Conservation (phyloP, 2,113 vertebrate species). For the Uropsilus gracilis region DNA sequence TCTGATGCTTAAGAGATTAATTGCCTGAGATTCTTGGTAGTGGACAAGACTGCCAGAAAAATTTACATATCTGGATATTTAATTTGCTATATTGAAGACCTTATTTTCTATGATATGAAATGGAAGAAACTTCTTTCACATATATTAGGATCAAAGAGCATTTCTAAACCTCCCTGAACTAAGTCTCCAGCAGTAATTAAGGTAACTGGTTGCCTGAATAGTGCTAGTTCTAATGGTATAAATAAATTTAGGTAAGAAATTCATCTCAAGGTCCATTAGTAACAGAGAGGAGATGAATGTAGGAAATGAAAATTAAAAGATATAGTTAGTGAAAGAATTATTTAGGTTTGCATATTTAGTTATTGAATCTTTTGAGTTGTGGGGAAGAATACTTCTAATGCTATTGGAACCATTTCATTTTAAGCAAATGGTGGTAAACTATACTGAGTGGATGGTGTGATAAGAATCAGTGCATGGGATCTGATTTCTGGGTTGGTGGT, state of each 20-base stretch:
- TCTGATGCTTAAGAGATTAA: conserved; percentile 12
- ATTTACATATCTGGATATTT: background rate
- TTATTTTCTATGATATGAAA: conserved; percentile 29
- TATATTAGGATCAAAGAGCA: background rate
- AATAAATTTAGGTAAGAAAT: conserved; percentile 58
- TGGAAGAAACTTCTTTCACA: background rate
- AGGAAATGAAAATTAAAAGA: conserved; percentile 62
- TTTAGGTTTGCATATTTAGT: conserved; percentile 30
- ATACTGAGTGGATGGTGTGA: background rate
- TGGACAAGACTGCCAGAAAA: conserved; percentile 28
- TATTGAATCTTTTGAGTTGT: conserved; percentile 44
- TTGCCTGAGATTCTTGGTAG: conserved; percentile 32
- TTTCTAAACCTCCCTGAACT: conserved; percentile 58
- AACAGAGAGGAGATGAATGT: conserved; percentile 52
- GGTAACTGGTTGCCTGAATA: conserved; percentile 11
- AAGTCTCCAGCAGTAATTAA: conserved; percentile 25
- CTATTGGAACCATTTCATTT: conserved; percentile 55
- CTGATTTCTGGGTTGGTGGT: conserved; percentile 24
- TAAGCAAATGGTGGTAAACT: conserved; percentile 41
- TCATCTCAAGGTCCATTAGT: conserved; percentile 70
- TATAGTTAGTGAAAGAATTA: conserved; percentile 17
- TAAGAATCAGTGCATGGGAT: conserved; percentile 15
- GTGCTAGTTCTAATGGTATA: conserved; percentile 41
- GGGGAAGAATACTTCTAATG: background rate
- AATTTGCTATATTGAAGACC: background rate